A percentile compares a stretch with the other conserved stretches of the same genome.
phyloP scores from a whole-genome alignment of 2,888 invertebrate species.

The Xanthorhoe spadicearia region DNA sequence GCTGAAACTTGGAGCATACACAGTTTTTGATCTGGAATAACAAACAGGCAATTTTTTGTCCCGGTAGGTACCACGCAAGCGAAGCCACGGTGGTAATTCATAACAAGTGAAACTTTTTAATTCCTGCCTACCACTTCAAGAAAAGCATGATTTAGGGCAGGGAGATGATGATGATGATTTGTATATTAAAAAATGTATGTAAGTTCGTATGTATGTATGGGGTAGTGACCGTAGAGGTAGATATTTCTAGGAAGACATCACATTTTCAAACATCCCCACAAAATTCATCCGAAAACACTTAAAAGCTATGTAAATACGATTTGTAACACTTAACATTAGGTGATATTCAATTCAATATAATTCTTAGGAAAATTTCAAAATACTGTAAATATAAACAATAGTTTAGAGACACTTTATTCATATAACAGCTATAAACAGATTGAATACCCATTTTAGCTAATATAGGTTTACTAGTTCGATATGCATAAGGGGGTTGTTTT shows the following conservation, averaged over 20 bases:
- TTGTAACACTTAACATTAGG: conserved; percentile 46
- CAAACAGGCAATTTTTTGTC: no score
- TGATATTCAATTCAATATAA: conserved; percentile 28
- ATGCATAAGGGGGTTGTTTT: no score
- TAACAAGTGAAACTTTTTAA: no score
- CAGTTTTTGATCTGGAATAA: no score
- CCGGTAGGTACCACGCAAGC: no score
- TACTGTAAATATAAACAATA: not conserved
- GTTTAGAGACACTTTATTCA: not conserved
- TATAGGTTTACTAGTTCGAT: no score
- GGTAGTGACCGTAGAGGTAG: conserved; percentile 27
- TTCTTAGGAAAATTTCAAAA: not conserved
- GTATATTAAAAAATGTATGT: not conserved
- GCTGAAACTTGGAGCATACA: no score
- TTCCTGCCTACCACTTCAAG: no score
- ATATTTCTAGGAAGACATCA: conserved; percentile 24
- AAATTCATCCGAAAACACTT: conserved; percentile 4
- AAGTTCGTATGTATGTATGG: conserved; percentile 1
- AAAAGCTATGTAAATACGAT: conserved; percentile 19
- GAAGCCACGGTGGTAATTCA: no score
- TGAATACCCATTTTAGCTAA: no score
- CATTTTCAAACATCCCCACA: not conserved
- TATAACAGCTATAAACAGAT: no score
- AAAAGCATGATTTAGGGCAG: no score
- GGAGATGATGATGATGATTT: not conserved